Evolutionary conservation across 2,113 vertebrate species (phyloP).

Genomic region (Lophura nycthemera): DNA sequence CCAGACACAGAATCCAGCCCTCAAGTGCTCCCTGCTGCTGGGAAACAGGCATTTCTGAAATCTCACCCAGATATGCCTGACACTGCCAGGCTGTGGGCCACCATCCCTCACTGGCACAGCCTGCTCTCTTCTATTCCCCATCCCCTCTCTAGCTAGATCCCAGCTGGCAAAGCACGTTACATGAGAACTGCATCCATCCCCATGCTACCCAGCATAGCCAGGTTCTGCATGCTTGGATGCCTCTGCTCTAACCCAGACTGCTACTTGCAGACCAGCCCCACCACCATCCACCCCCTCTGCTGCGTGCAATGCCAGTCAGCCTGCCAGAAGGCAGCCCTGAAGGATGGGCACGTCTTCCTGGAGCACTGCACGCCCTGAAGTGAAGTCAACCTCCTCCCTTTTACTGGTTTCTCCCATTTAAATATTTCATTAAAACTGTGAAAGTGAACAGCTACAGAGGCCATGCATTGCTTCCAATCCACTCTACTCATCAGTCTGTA

Average conservation of each 20-base stretch:
- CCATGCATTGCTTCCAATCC: neutral
- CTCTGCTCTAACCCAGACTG: neutral
- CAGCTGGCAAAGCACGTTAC: neutral
- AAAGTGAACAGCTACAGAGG: neutral
- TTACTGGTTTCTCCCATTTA: neutral
- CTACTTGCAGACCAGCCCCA: neutral
- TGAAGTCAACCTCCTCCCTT: neutral
- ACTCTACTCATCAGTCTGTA: neutral
- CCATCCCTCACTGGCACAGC: fast-evolving
- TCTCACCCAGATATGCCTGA: neutral
- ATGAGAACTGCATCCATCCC: fast-evolving
- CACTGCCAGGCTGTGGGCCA: fast-evolving
- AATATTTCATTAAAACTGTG: neutral
- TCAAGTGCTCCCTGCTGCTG: neutral
- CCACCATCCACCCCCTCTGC: neutral
- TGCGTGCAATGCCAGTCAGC: too few relatives aligned
- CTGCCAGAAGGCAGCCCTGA: too few relatives aligned
- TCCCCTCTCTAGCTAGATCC: neutral
- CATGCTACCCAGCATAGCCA: neutral
- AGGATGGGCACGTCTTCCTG: too few relatives aligned
- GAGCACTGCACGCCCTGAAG: neutral
- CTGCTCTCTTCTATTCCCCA: neutral
- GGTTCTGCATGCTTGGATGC: neutral
- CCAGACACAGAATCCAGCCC: neutral
- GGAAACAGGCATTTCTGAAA: fast-evolving